These are phyloP conservation scores for Drosophila repletoides DNA, from an alignment of 1,140 invertebrate genomes.

Conservation along the genomic window DNA sequence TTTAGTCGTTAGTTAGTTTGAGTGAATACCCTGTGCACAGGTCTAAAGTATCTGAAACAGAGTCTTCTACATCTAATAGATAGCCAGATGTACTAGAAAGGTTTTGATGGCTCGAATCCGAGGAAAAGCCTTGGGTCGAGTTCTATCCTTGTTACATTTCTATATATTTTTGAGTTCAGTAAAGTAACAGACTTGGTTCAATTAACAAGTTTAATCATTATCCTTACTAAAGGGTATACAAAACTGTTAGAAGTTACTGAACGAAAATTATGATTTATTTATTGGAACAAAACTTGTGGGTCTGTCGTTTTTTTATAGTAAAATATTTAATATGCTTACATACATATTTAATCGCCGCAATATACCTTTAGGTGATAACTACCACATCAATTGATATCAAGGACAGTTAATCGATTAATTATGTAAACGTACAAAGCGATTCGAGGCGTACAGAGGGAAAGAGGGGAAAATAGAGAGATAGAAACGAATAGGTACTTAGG, in stretches of 20 bases:
- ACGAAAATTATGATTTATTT: conserved; percentile 69
- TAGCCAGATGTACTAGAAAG: no score
- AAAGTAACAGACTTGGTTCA: no score
- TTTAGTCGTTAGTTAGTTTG: no score
- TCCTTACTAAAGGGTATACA: no score
- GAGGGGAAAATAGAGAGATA: neutral
- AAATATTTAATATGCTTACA: conserved; percentile 64
- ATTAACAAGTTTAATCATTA: no score
- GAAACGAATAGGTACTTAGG: no score
- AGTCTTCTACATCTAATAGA: no score
- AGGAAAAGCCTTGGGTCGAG: no score
- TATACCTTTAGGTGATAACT: conserved; percentile 55
- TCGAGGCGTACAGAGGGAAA: neutral
- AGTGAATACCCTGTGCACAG: neutral
- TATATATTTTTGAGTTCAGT: no score
- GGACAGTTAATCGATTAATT: conserved; percentile 26
- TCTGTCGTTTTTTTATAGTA: conserved; percentile 40
- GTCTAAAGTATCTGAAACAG: no score
- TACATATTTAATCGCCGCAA: conserved; percentile 71
- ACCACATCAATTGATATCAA: conserved; percentile 55
- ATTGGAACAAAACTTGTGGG: conserved; percentile 50
- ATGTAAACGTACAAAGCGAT: conserved; percentile 2
- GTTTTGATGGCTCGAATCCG: no score
- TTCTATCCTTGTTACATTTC: no score
- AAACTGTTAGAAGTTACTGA: conserved; percentile 16